Base-by-base conservation (phyloP, 2,797 vertebrate species). In the Leuciscus waleckii region DNA sequence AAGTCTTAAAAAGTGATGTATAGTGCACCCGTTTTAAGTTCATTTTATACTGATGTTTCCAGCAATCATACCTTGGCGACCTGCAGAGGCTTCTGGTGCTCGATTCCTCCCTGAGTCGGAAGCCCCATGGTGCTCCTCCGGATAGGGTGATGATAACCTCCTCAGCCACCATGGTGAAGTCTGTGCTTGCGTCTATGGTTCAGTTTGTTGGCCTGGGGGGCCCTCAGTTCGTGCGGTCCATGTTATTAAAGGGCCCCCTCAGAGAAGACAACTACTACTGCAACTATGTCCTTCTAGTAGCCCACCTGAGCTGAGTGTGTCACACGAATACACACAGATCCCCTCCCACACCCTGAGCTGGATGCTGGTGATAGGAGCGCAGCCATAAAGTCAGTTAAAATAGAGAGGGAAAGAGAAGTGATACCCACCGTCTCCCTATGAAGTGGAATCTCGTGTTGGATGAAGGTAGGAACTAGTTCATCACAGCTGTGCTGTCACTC, bases 41-140 rank as follows among this genome's bases (percentile, higher is more conserved):
- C 0, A 61, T 61, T 35, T 49, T 54, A 17, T 8, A 16, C 23
- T 37, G 10, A 32, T 5, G 39, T 71, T 63, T 29, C 8, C 63
- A 21, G 49, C 41, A 82, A 41, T 90, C 96, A 95, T 97, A 99
- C 98, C 98, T 99, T 99, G 61, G 98, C 97, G 88, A 99, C 98
- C 92, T 98, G 97, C 76, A 99, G 97, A 43, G 98, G 97, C 92
- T 95, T 97, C 94, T 96, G 96, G 91, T 98, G 97, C 87, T 99
- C 98, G 86, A 96, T 93, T 10, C 98, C 98, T 91, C 98, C 98
- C 86, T 99, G 98, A 99, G 97, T 90, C 98, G 96, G 93, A 99
- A 99, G 82, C 98, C 98, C 98, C 98, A 99, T 17, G 98, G 98
- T 2, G 97, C 97, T 90, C 98, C 98, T 92, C 98, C 98, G 37